Evolutionary conservation across 2,113 vertebrate genomes (phyloP).

Genomic region (Rhea americana): DNA sequence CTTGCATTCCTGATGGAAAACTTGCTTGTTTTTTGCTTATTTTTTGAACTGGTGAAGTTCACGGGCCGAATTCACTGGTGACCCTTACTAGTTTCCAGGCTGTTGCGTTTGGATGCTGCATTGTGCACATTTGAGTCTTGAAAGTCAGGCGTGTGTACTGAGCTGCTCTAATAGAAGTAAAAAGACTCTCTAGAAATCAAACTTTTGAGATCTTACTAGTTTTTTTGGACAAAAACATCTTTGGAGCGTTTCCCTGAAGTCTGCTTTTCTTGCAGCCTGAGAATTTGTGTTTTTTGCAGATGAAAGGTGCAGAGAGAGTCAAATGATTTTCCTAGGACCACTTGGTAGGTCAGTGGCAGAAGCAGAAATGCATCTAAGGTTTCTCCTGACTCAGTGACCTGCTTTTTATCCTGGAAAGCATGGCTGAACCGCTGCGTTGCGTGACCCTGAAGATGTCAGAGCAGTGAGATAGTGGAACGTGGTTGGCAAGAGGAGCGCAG

Average conservation of each 20-base stretch:
- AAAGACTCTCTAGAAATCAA: neutral
- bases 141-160: accelerated
- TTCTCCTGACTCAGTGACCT: no score
- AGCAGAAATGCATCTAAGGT: neutral
- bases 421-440: accelerated
- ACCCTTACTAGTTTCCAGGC: neutral
- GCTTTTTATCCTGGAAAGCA: neutral
- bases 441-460: accelerated
- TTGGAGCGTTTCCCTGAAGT: neutral
- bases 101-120: accelerated
- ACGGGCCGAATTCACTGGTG: neutral
- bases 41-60: neutral
- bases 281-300: neutral
- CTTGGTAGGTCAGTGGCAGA: neutral
- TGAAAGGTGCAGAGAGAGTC: no score
- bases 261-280: neutral
- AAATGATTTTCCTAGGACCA: neutral
- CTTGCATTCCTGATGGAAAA: neutral
- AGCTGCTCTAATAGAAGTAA: neutral
- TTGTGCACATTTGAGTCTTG: neutral
- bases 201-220: neutral
- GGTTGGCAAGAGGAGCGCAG: neutral
- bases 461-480: accelerated
- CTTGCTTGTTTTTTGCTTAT: neutral
- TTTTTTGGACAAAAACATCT: neutral